phyloP scores from a whole-genome alignment of 2,113 vertebrate genomes.

The Pterocles orientalis region DNA sequence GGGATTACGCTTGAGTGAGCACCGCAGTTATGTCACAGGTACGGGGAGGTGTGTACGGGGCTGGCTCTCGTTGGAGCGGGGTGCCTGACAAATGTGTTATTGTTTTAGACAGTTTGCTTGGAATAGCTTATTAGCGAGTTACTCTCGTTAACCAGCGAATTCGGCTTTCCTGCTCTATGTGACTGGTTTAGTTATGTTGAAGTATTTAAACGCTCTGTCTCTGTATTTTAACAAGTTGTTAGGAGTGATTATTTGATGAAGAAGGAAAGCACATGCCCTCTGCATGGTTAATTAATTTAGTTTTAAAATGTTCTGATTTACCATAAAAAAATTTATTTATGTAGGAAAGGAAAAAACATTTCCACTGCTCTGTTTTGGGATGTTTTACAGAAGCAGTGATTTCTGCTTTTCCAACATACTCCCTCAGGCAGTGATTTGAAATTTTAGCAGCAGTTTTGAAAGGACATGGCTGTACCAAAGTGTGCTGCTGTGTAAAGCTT shows the following conservation, averaged over 20 bases:
- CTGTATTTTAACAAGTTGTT: neutral
- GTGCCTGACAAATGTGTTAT: neutral
- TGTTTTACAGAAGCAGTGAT: neutral
- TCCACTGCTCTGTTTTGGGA: neutral
- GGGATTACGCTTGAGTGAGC: neutral
- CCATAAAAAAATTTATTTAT: neutral
- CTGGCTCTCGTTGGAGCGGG: neutral
- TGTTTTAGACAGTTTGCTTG: neutral
- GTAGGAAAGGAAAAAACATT: neutral
- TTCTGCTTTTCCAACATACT: neutral
- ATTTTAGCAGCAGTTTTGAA: neutral
- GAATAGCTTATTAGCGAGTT: neutral
- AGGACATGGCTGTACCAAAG: neutral
- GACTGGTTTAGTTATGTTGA: neutral
- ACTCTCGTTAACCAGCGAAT: neutral
- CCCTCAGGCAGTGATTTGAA: neutral
- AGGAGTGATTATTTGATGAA: neutral
- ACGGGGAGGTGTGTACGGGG: neutral
- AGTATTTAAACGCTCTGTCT: neutral
- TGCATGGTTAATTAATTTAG: neutral
- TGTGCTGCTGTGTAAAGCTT: neutral
- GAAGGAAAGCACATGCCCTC: neutral
- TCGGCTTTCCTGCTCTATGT: neutral
- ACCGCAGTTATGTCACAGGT: conserved; percentile 88
- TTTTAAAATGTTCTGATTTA: neutral